Percentiles rank a stretch among this genome's conserved stretches.
Evolutionary conservation across 2,113 vertebrate species (phyloP).

Genomic region (Romanogobio albipinnatus): DNA sequence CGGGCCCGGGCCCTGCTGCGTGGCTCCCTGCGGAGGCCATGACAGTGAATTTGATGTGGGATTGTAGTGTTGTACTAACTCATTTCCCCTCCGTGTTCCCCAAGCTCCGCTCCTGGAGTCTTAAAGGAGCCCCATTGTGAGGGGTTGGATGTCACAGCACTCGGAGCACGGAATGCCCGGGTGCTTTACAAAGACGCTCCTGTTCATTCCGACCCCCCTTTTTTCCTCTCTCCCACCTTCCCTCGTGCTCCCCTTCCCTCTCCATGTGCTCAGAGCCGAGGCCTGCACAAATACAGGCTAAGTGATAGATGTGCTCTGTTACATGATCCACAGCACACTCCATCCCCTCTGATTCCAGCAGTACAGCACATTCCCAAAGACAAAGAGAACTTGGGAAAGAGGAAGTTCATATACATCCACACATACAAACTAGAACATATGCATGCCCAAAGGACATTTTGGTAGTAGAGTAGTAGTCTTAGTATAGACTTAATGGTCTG

Average conservation of each 20-base stretch:
- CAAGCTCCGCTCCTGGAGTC: slow-evolving; percentile 45
- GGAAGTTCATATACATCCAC: slow-evolving; percentile 31
- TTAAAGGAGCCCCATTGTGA: slow-evolving; percentile 62
- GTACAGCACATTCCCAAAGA: slow-evolving; percentile 37
- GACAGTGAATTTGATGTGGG: slow-evolving; percentile 58
- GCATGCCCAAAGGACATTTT: slow-evolving; percentile 35
- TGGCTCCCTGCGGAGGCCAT: slow-evolving; percentile 50
- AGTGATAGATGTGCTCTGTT: slow-evolving; percentile 61
- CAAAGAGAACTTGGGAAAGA: slow-evolving; percentile 35
- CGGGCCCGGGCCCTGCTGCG: slow-evolving; percentile 1
- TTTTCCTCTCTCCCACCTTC: slow-evolving; percentile 14
- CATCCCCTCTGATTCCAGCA: slow-evolving; percentile 50
- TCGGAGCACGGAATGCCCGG: slow-evolving; percentile 52
- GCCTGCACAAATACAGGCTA: slow-evolving; percentile 55
- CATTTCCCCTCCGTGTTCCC: slow-evolving; percentile 55
- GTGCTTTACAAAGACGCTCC: slow-evolving; percentile 57
- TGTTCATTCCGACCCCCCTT: slow-evolving; percentile 47
- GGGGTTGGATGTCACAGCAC: slow-evolving; percentile 53
- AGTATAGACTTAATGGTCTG: background rate
- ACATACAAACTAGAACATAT: slow-evolving; percentile 41
- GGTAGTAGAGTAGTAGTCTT: background rate
- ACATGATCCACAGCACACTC: slow-evolving; percentile 53
- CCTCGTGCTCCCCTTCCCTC: slow-evolving; percentile 7
- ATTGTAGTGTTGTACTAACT: slow-evolving; percentile 53
- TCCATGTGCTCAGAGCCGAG: slow-evolving; percentile 27